Evolutionary conservation across 2,113 vertebrate genomes (phyloP).

Genomic region (Solea solea): DNA sequence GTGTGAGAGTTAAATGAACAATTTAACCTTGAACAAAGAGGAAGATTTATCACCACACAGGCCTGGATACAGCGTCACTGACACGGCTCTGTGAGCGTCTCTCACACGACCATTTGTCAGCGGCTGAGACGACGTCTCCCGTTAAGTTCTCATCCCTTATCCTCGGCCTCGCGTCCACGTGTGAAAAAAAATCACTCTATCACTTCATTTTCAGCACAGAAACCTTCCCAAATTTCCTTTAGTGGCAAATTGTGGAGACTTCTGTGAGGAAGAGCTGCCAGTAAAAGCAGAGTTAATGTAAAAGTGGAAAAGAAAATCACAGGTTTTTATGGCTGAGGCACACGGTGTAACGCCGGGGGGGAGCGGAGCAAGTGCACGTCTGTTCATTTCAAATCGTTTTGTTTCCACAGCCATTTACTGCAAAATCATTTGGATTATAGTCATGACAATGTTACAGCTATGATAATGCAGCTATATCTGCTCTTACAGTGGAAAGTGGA

Average conservation of each 20-base stretch:
- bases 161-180: not conserved
- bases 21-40: conserved; percentile 70
- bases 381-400: no score
- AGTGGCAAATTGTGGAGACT: conserved; percentile 31
- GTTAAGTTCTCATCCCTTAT: conserved; percentile 23
- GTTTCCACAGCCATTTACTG: no score
- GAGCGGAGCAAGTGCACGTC: no score
- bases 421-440: no score
- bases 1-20: conserved; percentile 43
- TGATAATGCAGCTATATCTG: no score
- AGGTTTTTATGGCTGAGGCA: no score
- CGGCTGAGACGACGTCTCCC: conserved; percentile 15
- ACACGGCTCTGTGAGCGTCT: conserved; percentile 7
- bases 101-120: conserved; percentile 41
- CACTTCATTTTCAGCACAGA: conserved; percentile 1
- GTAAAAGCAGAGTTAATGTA: conserved; percentile 12
- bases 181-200: conserved; percentile 25
- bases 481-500: no score
- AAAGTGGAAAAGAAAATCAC: not conserved
- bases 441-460: no score
- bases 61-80: conserved; percentile 1
- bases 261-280: conserved; percentile 23
- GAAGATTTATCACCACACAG: conserved; percentile 21
- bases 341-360: not conserved
- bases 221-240: conserved; percentile 30